Evolutionary conservation across 2,888 invertebrate species (phyloP).

Genomic region (Apotomis turbidana): DNA sequence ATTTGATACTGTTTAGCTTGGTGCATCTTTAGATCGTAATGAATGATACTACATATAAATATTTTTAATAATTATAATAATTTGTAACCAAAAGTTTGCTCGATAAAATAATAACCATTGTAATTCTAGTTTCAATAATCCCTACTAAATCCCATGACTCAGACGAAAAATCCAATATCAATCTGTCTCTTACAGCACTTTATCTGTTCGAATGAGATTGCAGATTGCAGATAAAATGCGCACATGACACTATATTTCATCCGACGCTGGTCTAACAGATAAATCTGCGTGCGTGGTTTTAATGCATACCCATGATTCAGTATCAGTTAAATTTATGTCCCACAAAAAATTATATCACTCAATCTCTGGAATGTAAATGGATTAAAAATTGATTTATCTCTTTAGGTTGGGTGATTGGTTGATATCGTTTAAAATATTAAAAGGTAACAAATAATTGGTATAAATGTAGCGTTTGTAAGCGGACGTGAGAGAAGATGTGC

Average conservation of each 20-base stretch:
- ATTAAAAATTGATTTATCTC: not conserved
- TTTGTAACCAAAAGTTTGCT: too few species aligned
- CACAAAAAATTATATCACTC: conserved; percentile 26
- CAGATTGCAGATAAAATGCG: conserved; percentile 19
- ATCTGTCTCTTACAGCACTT: conserved; percentile 5
- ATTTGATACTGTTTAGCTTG: too few species aligned
- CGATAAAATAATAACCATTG: too few species aligned
- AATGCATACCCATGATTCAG: conserved; percentile 23
- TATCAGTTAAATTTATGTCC: conserved; percentile 38
- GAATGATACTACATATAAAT: too few species aligned
- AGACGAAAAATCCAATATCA: too few species aligned
- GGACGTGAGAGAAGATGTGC: too few species aligned
- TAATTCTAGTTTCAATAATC: too few species aligned
- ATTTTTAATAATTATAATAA: too few species aligned
- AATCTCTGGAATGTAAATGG: not conserved
- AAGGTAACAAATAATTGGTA: too few species aligned
- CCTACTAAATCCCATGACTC: too few species aligned
- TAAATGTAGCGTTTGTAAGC: too few species aligned
- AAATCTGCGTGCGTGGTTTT: conserved; percentile 26
- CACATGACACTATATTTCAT: conserved; percentile 20
- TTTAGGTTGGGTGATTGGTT: not conserved
- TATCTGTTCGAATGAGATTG: conserved; percentile 26
- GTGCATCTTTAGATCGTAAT: too few species aligned
- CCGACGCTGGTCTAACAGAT: conserved; percentile 21
- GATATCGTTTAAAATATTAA: not conserved